Evolutionary conservation across 2,113 vertebrate genomes (phyloP), one percentile per base, ranked within the genome.

Genomic region (Mobula birostris): DNA sequence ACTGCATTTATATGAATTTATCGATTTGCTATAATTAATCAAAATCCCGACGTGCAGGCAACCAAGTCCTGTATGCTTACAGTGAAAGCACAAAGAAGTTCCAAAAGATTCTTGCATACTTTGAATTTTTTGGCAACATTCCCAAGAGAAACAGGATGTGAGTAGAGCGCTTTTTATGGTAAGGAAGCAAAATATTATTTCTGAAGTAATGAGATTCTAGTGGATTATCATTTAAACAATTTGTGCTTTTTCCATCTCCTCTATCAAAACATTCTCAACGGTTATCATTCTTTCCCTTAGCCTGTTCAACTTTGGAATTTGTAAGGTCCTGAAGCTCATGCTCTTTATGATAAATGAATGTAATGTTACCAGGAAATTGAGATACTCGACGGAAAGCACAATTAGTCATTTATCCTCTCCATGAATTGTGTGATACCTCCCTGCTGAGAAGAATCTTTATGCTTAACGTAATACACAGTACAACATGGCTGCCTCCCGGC

Each of bases 51-150:
- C 12, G 4, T 90, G 14, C n/a, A 19, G 85, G 7, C n/a, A 66
- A 66, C 29, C 85, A 29, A 1, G 61, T 87, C 56, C 24, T 12
- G 29, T 17, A 66, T 6, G 15, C 32, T 90, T 90, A 66, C 61
- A 90, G 29, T 66, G 66, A 66, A 66, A n/a, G 12, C 85, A 15
- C 85, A 90, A 66, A n/a, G 15, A 32, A 17, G 29, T 68, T 90
- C 61, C 29, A 90, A 61, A 90, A 90, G 85, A 90, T 90, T 90
- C 29, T 90, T 90, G 61, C 61, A 90, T 90, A 74, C 48, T 93
- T 36, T 24, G 36, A 93, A 72, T 74, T 93, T 36, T 48, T 36
- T 93, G 90, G 68, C 90, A 48, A 66, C 27, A 40, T 48, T 74
- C 36, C 32, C 90, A 70, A 17, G 17, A 9, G 5, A 36, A 40